Evolutionary conservation across 2,888 invertebrate species (phyloP).

Genomic region (Crossocerus cetratus): DNA sequence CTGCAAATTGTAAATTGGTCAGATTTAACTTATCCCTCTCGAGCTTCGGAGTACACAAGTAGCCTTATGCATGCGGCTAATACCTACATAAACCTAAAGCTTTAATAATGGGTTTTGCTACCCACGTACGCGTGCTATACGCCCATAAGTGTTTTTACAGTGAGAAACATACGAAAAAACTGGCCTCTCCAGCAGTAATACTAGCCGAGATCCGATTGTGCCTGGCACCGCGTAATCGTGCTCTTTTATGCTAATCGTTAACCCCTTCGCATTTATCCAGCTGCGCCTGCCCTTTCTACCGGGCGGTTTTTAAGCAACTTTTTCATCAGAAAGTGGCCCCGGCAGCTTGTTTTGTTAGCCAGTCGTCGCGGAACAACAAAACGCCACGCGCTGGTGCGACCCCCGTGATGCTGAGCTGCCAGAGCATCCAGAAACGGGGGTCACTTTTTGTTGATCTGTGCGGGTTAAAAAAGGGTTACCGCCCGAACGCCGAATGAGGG

Average conservation of each 20-base stretch:
- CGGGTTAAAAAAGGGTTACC: conserved; percentile 36
- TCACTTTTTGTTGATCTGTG: conserved; percentile 37
- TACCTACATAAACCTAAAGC: background rate
- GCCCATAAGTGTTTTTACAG: conserved; percentile 31
- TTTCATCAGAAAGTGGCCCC: conserved; percentile 27
- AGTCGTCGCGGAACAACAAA: conserved; percentile 42
- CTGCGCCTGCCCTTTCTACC: conserved; percentile 68
- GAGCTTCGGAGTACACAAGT: background rate
- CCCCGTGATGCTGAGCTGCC: conserved; percentile 24
- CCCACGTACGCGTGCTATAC: background rate
- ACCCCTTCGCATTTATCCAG: conserved; percentile 75
- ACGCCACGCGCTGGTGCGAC: conserved; percentile 44
- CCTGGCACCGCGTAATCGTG: conserved; percentile 68
- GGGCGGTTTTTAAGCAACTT: conserved; percentile 43
- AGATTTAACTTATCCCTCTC: no score
- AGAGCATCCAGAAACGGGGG: conserved; percentile 22
- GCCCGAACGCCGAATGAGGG: conserved; percentile 23
- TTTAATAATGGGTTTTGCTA: background rate
- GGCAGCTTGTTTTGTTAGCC: conserved; percentile 50
- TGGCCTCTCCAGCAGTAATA: conserved; percentile 25
- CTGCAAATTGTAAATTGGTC: background rate
- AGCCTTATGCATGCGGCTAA: background rate
- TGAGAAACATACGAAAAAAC: conserved; percentile 41
- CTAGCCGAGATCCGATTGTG: conserved; percentile 47
- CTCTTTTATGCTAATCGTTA: conserved; percentile 74